Evolutionary conservation across 2,888 invertebrate genomes (phyloP).

Genomic region (Augochlorella aurata): DNA sequence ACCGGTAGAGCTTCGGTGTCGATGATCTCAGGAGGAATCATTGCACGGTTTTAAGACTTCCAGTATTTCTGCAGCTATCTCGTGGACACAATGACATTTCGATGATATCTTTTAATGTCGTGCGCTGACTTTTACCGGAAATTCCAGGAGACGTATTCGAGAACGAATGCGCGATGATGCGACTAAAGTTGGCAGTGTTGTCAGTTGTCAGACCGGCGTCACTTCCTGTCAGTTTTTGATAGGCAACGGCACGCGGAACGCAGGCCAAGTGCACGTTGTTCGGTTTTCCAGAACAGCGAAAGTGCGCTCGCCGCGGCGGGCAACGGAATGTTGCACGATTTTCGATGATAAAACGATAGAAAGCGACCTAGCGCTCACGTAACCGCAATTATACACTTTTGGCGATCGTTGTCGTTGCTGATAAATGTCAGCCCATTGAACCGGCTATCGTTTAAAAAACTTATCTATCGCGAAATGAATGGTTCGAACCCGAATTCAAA

Average conservation of each 20-base stretch:
- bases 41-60: neutral
- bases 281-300: conserved; percentile 30
- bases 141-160: neutral
- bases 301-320: conserved; percentile 20
- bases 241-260: neutral
- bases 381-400: conserved; percentile 37
- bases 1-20: neutral
- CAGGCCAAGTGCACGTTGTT: conserved; percentile 28
- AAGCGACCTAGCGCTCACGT: conserved; percentile 29
- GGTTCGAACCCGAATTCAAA: neutral
- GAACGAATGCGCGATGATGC: neutral
- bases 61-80: neutral
- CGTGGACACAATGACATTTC: neutral
- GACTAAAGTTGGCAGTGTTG: neutral
- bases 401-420: neutral
- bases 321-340: conserved; percentile 38
- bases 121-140: neutral
- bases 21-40: neutral
- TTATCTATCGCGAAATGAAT: neutral
- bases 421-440: neutral
- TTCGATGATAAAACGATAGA: conserved; percentile 45
- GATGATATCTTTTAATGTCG: neutral
- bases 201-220: neutral
- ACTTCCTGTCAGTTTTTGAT: neutral
- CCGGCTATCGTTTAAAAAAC: neutral